Conservation (phyloP, 2,113 vertebrate species). For the Corapipo altera region DNA sequence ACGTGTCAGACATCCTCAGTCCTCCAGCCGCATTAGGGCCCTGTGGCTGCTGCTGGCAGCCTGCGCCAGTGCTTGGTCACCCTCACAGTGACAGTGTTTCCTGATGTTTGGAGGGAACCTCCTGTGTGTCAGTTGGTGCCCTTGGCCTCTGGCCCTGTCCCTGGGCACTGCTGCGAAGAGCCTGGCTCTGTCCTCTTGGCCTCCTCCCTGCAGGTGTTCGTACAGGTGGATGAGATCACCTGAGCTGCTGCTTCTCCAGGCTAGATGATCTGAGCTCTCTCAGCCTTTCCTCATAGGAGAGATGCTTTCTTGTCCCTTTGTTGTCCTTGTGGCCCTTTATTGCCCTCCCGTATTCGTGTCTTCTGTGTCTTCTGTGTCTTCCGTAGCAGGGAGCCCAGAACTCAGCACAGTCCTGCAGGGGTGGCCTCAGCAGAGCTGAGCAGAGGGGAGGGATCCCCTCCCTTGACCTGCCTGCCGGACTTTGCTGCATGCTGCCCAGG, state of each 20-base stretch:
- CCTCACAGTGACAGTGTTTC: not conserved
- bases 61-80: not conserved
- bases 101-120: not conserved
- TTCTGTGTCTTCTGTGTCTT: not conserved
- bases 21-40: accelerated
- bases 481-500: not conserved
- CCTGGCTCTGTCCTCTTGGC: not conserved
- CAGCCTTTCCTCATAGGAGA: not conserved
- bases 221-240: too few relatives aligned
- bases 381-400: not conserved
- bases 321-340: not conserved
- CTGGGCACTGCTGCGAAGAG: not conserved
- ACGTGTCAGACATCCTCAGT: too few relatives aligned
- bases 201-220: not conserved
- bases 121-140: not conserved
- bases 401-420: not conserved
- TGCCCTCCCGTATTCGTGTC: not conserved
- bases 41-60: not conserved
- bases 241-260: not conserved
- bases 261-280: not conserved
- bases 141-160: too few relatives aligned
- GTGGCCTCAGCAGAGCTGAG: not conserved
- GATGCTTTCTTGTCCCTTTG: not conserved
- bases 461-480: not conserved
- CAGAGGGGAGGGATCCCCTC: not conserved